A percentile compares a stretch with the other conserved stretches of the same genome.
These are phyloP conservation scores for Odontocerum albicorne DNA, from an alignment of 2,888 invertebrate species.

Conservation along the genomic window DNA sequence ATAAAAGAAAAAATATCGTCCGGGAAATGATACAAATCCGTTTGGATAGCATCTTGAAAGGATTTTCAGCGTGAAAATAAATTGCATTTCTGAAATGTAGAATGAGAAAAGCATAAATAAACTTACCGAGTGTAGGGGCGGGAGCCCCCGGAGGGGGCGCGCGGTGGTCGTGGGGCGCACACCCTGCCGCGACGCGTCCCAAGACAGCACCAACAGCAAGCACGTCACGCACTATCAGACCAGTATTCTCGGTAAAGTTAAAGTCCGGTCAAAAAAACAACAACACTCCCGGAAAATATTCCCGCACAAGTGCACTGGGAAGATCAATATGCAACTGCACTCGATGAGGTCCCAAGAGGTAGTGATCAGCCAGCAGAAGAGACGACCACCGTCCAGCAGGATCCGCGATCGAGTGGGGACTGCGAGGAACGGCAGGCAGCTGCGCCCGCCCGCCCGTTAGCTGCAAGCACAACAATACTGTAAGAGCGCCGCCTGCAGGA, in stretches of 20 bases:
- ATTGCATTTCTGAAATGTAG: no score
- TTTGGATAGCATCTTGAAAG: no score
- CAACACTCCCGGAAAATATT: background rate
- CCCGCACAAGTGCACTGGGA: background rate
- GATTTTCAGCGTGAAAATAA: no score
- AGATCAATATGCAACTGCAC: background rate
- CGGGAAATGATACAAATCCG: no score
- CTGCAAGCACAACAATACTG: no score
- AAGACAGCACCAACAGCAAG: slow-evolving; percentile 8
- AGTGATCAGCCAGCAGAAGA: background rate
- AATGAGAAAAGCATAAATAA: no score
- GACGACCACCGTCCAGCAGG: background rate
- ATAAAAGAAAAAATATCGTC: no score
- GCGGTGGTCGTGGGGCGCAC: slow-evolving; percentile 21
- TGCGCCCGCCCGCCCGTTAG: background rate
- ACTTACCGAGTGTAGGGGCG: slow-evolving; percentile 22
- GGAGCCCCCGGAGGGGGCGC: slow-evolving; percentile 20
- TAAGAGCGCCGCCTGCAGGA: no score
- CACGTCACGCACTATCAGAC: no score
- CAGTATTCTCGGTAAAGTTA: no score
- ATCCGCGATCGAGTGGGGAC: background rate
- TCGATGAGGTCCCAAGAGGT: background rate
- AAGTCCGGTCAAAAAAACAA: no score
- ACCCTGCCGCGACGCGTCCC: slow-evolving; percentile 11
- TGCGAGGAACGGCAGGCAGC: background rate